Percentiles rank a stretch among this genome's conserved stretches.
Evolutionary conservation across 2,797 vertebrate genomes (phyloP).

Genomic region (Platalea minor): DNA sequence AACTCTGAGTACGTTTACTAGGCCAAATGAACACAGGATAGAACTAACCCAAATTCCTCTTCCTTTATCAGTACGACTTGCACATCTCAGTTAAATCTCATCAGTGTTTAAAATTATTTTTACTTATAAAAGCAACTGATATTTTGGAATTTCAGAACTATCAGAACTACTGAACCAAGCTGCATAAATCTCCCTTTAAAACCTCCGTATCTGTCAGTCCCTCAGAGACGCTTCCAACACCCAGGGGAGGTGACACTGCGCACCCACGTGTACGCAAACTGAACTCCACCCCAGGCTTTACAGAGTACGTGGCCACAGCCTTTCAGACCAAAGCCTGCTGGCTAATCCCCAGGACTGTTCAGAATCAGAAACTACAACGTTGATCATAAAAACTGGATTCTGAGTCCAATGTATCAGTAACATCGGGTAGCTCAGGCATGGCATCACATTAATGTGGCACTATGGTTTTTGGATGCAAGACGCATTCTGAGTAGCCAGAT

Average conservation of each 20-base stretch:
- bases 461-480: not conserved
- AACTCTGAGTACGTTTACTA: not conserved
- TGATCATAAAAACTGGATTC: not conserved
- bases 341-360: not conserved
- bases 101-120: not conserved
- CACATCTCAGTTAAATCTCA: not conserved
- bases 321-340: not conserved
- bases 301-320: not conserved
- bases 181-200: not conserved
- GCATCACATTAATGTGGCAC: not conserved
- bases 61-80: not conserved
- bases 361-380: not conserved
- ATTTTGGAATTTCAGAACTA: not conserved
- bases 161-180: not conserved
- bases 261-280: accelerated
- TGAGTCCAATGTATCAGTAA: not conserved
- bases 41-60: not conserved
- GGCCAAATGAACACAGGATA: not conserved
- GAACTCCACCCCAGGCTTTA: not conserved
- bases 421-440: not conserved
- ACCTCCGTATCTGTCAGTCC: not conserved
- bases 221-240: not conserved
- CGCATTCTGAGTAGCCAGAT: not conserved
- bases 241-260: not conserved
- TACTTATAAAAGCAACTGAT: not conserved